Evolutionary conservation across 2,888 invertebrate species (phyloP), one percentile per base, ranked within the genome.

Genomic region (Epirrhoe alternata): DNA sequence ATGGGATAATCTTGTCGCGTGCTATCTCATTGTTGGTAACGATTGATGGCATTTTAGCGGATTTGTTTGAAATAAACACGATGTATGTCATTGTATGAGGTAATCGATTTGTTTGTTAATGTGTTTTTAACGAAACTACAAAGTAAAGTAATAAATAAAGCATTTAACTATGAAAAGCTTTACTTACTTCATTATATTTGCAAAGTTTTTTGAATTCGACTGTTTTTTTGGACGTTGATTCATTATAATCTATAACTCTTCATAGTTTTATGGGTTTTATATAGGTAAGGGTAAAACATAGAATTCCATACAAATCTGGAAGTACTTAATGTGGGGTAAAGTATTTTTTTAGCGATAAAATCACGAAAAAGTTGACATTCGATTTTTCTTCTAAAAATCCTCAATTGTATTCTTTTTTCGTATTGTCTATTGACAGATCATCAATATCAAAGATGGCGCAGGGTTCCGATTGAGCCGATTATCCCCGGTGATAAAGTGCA

Each of bases 401-500:
- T 56, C 17, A 66, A 58, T 24, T 24, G 24, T 24, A 24, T 24
- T 24, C 24, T 24, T 24, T 24, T 24, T 24, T 24, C 24, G 58
- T 66, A 74, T 74, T 74, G 74, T 69, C 76, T 77, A 85, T 82
- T 82, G 85, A 84, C 79, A 81, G 80, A 78, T 79, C 79, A 86
- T 87, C 83, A 85, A 81, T 81, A 68, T 67, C 69, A 73, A 80
- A 83, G 82, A 81, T 75, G 76, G 64, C 68, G 69, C 16, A 38
- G 54, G 52, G 67, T 24, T 30, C 61, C 65, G 53, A 64, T 70
- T 78, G 81, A 82, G 77, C 69, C 75, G 82, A 92, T 92, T 92
- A 74, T 87, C 71, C 73, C 38, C 84, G 92, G 90, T 87, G 83
- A 91, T 92, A 92, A 92, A 92, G 84, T 92, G 92, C 86, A 91